These are phyloP conservation scores for Chaetops frenatus DNA, from an alignment of 2,113 vertebrate species.

Conservation along the genomic window DNA sequence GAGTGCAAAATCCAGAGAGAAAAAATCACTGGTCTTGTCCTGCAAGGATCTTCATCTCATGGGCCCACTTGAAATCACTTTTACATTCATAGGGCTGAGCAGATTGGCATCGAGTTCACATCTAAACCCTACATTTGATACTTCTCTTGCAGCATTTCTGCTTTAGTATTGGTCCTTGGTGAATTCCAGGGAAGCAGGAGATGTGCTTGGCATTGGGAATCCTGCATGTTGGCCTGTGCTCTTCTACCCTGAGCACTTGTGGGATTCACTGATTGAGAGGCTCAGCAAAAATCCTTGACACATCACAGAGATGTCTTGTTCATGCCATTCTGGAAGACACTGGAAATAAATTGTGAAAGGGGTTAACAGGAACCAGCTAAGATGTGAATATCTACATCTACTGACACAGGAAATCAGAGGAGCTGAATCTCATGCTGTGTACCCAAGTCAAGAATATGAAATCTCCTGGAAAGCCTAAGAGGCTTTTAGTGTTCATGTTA, in stretches of 20 bases:
- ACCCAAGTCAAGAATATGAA: background rate
- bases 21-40: background rate
- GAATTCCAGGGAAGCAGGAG: background rate
- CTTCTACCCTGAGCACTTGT: background rate
- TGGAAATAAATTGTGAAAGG: background rate
- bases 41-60: background rate
- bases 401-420: background rate
- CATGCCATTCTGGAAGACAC: background rate
- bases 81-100: background rate
- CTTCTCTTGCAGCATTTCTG: background rate
- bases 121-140: background rate
- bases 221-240: accelerated
- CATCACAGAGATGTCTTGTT: background rate
- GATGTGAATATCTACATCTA: background rate
- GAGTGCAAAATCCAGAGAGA: background rate
- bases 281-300: background rate
- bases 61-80: background rate
- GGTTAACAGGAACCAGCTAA: background rate
- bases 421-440: background rate
- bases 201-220: background rate
- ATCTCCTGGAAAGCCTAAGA: background rate
- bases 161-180: background rate
- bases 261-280: background rate
- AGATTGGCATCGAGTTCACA: background rate
- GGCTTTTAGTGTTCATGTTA: background rate